Percentiles rank a stretch among this genome's conserved stretches.
These are phyloP conservation scores for Crotalus viridis DNA, from an alignment of 2,113 vertebrate genomes.

Conservation along the genomic window DNA sequence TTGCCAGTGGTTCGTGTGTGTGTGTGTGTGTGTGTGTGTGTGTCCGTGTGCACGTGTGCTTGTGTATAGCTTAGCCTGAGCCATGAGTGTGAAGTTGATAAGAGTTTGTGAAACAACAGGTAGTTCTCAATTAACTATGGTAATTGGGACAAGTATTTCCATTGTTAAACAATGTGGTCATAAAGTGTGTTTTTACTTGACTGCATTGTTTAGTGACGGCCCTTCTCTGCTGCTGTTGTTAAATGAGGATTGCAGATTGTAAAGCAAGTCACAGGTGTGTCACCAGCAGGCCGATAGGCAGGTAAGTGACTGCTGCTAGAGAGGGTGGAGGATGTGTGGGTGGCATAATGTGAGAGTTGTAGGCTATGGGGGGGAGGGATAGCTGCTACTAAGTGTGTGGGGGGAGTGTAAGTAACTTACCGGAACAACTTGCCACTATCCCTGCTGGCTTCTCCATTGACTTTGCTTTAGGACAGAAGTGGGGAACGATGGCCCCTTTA, in stretches of 20 bases:
- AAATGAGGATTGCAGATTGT: background rate
- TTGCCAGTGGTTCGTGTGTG: background rate
- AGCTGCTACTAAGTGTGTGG: background rate
- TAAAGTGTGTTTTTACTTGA: background rate
- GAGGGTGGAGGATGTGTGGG: background rate
- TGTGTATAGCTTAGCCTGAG: background rate
- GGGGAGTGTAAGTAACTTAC: background rate
- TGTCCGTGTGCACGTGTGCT: accelerated
- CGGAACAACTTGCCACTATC: background rate
- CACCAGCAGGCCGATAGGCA: background rate
- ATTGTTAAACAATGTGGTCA: background rate
- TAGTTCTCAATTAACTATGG: background rate
- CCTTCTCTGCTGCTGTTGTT: background rate
- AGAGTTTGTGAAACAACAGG: background rate
- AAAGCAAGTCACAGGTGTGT: background rate
- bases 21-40: background rate
- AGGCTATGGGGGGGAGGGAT: accelerated
- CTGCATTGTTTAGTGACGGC: background rate
- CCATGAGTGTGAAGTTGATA: background rate
- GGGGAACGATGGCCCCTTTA: background rate
- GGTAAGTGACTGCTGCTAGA: background rate
- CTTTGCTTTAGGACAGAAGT: background rate
- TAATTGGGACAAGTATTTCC: background rate
- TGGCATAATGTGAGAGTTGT: background rate
- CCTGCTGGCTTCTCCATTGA: background rate